phyloP scores from a whole-genome alignment of 2,113 vertebrate genomes.

The Candoia aspera region DNA sequence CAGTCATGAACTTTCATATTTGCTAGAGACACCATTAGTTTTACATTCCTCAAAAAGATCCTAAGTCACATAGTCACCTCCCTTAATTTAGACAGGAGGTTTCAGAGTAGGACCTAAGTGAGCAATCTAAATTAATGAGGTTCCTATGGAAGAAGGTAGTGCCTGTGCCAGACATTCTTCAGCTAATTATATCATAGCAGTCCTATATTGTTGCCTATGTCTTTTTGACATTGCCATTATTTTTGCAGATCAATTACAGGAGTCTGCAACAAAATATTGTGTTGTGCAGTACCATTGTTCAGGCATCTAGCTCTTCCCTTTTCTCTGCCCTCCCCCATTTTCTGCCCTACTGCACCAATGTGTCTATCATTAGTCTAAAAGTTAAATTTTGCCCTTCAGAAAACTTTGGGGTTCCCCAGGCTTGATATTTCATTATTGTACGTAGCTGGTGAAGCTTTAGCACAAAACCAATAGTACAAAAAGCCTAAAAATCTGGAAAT shows the following conservation, averaged over 20 bases:
- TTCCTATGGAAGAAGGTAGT: not conserved
- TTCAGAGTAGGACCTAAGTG: not conserved
- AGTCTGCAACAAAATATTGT: not conserved
- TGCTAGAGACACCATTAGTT: not conserved
- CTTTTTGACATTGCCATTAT: not conserved
- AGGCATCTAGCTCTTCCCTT: not conserved
- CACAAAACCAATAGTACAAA: not conserved
- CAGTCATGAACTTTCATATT: not conserved
- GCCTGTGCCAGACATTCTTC: not conserved
- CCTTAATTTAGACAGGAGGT: not conserved
- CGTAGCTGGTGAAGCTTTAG: not conserved
- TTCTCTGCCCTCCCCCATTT: not conserved
- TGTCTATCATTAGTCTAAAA: not conserved
- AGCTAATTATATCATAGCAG: not conserved
- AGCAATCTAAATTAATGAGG: not conserved
- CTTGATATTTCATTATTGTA: not conserved
- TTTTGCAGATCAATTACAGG: not conserved
- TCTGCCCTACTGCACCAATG: not conserved
- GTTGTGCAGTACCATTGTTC: not conserved
- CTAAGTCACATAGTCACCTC: not conserved
- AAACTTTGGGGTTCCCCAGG: not conserved
- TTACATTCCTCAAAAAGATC: not conserved
- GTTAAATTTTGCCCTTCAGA: not conserved
- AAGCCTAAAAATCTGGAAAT: not conserved
- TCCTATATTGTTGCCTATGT: not conserved